Evolutionary conservation across 35 echinoderm and acorn worm species (phyloP).

Genomic region (Strongylocentrotus purpuratus): DNA sequence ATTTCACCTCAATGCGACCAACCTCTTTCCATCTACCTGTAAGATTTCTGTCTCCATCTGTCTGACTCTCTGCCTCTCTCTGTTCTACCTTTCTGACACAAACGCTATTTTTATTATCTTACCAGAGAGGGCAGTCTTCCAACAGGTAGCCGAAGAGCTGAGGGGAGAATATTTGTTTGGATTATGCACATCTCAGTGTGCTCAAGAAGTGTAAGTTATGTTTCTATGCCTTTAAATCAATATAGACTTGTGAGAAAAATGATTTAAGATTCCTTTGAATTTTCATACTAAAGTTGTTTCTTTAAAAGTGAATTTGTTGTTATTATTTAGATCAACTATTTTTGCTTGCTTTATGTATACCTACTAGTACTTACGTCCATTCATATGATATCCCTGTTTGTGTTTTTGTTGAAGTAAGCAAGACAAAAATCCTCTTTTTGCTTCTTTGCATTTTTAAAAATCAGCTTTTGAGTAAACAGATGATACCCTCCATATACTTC

Average conservation of each 20-base stretch:
- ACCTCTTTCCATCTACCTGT: not conserved
- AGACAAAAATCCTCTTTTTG: not conserved
- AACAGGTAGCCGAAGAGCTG: slow-evolving; percentile 29
- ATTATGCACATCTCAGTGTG: slow-evolving; percentile 29
- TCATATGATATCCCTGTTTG: too few species aligned
- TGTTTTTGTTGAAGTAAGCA: too few species aligned
- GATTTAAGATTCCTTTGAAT: too few species aligned
- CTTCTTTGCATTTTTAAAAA: not conserved
- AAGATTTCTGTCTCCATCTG: not conserved
- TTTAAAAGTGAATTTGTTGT: too few species aligned
- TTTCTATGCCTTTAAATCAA: not conserved
- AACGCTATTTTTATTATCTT: not conserved
- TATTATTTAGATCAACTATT: too few species aligned
- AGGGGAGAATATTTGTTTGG: slow-evolving; percentile 11
- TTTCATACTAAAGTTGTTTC: too few species aligned
- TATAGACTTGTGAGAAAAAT: not conserved
- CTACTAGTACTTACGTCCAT: too few species aligned
- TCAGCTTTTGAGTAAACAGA: too few species aligned
- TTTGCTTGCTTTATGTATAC: too few species aligned
- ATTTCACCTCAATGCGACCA: too few species aligned
- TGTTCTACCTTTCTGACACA: not conserved
- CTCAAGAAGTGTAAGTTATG: slow-evolving; percentile 36
- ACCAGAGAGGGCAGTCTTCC: slow-evolving; percentile 22
- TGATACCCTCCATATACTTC: too few species aligned
- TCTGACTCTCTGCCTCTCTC: too few species aligned